phyloP scores from a whole-genome alignment of 30 jellyfish, hydroid and myxozoan genomes.

The Aurelia aurita complex sp. Pacific region DNA sequence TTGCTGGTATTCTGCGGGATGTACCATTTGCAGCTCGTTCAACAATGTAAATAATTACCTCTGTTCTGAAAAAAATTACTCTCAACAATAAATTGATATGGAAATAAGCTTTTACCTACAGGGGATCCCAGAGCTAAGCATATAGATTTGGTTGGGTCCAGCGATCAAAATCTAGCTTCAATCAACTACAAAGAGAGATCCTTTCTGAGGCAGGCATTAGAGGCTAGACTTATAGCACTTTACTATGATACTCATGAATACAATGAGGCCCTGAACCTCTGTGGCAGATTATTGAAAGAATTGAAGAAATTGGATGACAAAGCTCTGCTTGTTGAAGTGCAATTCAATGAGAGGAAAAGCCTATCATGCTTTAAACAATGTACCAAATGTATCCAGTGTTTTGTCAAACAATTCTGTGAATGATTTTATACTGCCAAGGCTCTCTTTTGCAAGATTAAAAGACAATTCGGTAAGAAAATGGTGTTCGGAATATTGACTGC shows the following conservation, averaged over 20 bases:
- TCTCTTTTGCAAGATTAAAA: constrained; percentile 15
- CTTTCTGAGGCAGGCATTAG: constrained; percentile 88
- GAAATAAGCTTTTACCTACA: too few relatives aligned
- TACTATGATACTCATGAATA: constrained; percentile 85
- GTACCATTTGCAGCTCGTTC: constrained; percentile 89
- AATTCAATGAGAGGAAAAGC: constrained; percentile 90
- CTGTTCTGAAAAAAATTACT: constrained; percentile 57
- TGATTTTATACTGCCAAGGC: constrained; percentile 7
- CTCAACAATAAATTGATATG: too few relatives aligned
- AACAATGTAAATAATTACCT: constrained; percentile 79
- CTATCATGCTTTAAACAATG: constrained; percentile 85
- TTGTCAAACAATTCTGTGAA: constrained; percentile 15
- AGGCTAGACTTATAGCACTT: constrained; percentile 91
- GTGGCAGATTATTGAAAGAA: constrained; percentile 82
- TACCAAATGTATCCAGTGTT: constrained; percentile 62
- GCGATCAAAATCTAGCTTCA: too few relatives aligned
- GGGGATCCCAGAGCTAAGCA: too few relatives aligned
- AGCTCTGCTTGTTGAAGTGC: constrained; percentile 94
- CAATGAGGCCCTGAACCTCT: constrained; percentile 69
- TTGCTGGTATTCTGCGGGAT: constrained; percentile 85
- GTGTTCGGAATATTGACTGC: neutral
- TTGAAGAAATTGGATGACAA: constrained; percentile 91
- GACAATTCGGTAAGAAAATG: constrained; percentile 1
- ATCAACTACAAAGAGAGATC: constrained; percentile 49
- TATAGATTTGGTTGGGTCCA: too few relatives aligned